Conservation (phyloP, 2,888 invertebrate genomes). For the Zhuqinia jingwanae region DNA sequence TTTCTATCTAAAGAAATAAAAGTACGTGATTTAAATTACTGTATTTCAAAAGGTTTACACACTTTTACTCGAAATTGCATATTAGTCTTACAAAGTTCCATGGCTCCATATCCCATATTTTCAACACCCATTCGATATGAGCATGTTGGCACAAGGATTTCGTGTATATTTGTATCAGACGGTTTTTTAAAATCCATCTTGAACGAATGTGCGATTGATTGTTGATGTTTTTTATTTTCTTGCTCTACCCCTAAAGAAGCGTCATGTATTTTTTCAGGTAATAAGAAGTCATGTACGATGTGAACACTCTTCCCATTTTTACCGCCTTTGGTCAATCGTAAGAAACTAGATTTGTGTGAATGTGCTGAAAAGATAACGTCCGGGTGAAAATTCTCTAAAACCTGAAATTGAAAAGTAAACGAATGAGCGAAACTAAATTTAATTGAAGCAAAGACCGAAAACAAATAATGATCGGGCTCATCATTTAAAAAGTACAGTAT, state of each 20-base stretch:
- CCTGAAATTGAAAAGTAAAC: conserved; percentile 81
- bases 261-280: background rate
- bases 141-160: conserved; percentile 95
- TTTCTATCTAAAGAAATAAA: no score
- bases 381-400: conserved; percentile 85
- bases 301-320: conserved; percentile 1
- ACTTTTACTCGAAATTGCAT: no score
- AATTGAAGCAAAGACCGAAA: no score
- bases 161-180: conserved; percentile 82
- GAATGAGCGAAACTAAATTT: no score
- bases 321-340: conserved; percentile 57
- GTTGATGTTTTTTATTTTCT: background rate
- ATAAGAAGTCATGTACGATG: conserved; percentile 62
- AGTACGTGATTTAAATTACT: no score
- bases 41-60: no score
- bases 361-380: conserved; percentile 87
- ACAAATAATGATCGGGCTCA: no score
- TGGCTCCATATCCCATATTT: conserved; percentile 93
- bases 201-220: background rate
- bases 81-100: conserved; percentile 85
- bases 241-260: background rate
- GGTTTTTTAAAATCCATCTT: conserved; percentile 31
- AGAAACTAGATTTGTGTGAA: conserved; percentile 86
- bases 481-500: no score
- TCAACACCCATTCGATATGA: conserved; percentile 97